phyloP scores from a whole-genome alignment of 2,797 vertebrate genomes.

The Sebastolobus alascanus region DNA sequence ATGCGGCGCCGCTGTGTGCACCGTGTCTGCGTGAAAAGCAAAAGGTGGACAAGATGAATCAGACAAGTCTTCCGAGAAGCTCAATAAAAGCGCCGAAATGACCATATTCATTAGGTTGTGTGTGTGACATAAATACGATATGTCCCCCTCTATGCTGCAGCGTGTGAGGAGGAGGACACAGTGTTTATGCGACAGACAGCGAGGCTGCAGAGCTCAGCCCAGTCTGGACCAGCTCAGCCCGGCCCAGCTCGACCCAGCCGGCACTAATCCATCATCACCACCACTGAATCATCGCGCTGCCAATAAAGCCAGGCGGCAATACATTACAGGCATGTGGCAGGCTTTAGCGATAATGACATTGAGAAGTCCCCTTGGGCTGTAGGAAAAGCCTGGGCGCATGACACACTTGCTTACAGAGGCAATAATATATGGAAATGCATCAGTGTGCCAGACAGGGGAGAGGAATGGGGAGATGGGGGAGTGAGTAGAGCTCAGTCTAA shows the following conservation, averaged over 20 bases:
- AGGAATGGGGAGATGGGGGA: conserved; percentile 44
- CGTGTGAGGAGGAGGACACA: conserved; percentile 60
- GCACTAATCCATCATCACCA: conserved; percentile 84
- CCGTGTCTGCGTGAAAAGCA: conserved; percentile 54
- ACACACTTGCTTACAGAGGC: conserved; percentile 85
- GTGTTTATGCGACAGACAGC: conserved; percentile 78
- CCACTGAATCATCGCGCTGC: conserved; percentile 85
- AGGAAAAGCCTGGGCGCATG: conserved; percentile 73
- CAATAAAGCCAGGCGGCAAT: conserved; percentile 85
- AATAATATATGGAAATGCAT: conserved; percentile 84
- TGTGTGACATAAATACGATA: conserved; percentile 75
- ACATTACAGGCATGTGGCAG: conserved; percentile 87
- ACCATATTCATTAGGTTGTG: conserved; percentile 67
- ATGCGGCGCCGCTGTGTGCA: conserved; percentile 40
- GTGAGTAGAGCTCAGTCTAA: conserved; percentile 13
- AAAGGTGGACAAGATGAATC: conserved; percentile 62
- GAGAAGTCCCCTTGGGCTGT: conserved; percentile 84
- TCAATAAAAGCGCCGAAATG: conserved; percentile 68
- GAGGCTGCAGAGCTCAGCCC: conserved; percentile 77
- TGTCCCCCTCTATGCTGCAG: conserved; percentile 66
- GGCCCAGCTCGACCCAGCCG: conserved; percentile 68
- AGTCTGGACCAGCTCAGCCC: conserved; percentile 66
- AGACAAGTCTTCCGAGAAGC: conserved; percentile 59
- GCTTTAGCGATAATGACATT: conserved; percentile 87
- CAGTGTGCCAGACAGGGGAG: conserved; percentile 56